Conservation (phyloP, 2,113 vertebrate genomes). For the Psittacula cyanocephala region DNA sequence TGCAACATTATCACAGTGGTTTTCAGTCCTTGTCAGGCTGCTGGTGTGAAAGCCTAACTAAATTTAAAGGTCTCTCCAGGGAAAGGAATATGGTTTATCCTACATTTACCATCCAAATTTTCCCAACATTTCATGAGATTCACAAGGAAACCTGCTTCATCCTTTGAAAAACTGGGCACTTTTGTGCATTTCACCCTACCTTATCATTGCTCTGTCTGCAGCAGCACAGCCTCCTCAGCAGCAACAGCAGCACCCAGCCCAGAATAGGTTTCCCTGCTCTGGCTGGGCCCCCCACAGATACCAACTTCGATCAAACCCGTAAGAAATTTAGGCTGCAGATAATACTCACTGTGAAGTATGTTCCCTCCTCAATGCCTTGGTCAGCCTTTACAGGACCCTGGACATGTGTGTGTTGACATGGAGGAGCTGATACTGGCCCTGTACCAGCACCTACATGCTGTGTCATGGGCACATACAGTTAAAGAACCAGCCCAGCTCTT, state of each 20-base stretch:
- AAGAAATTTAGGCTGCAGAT: background rate
- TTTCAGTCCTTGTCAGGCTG: background rate
- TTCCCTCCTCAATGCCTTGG: background rate
- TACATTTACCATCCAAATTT: background rate
- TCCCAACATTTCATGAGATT: background rate
- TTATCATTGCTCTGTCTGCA: accelerated
- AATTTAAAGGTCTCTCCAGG: background rate
- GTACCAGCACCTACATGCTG: background rate
- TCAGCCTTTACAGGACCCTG: background rate
- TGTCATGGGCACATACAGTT: accelerated
- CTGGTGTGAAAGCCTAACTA: background rate
- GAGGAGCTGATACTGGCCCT: background rate
- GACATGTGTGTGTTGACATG: background rate
- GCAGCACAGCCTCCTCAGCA: background rate
- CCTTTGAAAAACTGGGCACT: background rate
- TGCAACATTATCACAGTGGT: background rate
- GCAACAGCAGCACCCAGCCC: accelerated
- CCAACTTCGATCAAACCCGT: background rate
- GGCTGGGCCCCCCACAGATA: no score
- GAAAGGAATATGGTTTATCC: background rate
- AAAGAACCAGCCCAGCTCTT: background rate
- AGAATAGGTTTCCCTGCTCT: background rate
- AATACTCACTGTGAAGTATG: background rate
- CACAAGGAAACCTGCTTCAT: background rate
- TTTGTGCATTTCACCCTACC: background rate